phyloP scores from a whole-genome alignment of 1,140 invertebrate species.

The Drosophila pallidifrons region DNA sequence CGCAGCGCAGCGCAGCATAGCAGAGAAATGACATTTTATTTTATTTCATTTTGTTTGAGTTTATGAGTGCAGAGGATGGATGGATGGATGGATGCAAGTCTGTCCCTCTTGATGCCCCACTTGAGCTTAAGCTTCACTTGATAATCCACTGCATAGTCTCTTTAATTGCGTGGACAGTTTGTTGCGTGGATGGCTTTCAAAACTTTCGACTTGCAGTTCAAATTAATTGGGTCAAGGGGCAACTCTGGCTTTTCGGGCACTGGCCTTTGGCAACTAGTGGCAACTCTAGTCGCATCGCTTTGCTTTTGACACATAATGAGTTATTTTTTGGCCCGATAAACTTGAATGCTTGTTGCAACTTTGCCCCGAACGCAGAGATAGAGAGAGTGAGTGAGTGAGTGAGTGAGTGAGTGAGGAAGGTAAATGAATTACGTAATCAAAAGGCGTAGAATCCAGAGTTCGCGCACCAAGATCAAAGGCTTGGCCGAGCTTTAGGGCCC shows the following conservation, averaged over 20 bases:
- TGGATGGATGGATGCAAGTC: slow-evolving; percentile 1
- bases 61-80: slow-evolving; percentile 39
- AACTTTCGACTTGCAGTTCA: slow-evolving; percentile 65
- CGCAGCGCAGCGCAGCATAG: slow-evolving; percentile 56
- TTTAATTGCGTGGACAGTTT: slow-evolving; percentile 76
- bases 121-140: slow-evolving; percentile 65
- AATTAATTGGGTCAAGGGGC: slow-evolving; percentile 72
- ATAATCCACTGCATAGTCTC: slow-evolving; percentile 73
- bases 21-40: slow-evolving; percentile 75
- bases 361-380: slow-evolving; percentile 9
- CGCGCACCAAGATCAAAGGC: slow-evolving; percentile 64
- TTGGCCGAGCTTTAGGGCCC: slow-evolving; percentile 40
- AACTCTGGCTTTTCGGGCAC: background rate
- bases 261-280: background rate
- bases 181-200: slow-evolving; percentile 25
- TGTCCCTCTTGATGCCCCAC: slow-evolving; percentile 25
- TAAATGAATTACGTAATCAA: slow-evolving; percentile 81
- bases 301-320: slow-evolving; percentile 78
- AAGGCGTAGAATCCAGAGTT: slow-evolving; percentile 62
- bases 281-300: background rate
- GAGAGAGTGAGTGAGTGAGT: no score
- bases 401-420: slow-evolving; percentile 32
- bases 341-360: slow-evolving; percentile 55
- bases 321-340: slow-evolving; percentile 68
- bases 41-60: slow-evolving; percentile 79